A percentile compares a stretch with the other conserved stretches of the same genome.
Conservation (phyloP, 92 coral and sea anemone genomes). For the Porites evermanni region DNA sequence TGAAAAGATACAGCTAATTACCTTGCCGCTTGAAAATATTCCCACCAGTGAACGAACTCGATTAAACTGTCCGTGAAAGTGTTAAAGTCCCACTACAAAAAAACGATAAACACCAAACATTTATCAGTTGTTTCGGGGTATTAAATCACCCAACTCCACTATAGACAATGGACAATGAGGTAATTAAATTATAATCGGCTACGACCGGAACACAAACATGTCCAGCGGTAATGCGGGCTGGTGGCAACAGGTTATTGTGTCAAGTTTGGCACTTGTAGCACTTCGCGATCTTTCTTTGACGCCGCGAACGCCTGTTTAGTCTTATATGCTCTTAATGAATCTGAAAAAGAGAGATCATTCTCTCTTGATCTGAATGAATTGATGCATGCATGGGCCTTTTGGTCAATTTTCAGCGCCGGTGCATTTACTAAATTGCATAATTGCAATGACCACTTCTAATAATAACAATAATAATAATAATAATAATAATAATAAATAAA, state of each 20-base stretch:
- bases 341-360: too few species aligned
- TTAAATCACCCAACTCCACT: conserved; percentile 37
- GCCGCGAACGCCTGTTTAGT: too few species aligned
- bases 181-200: conserved; percentile 15
- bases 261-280: neutral
- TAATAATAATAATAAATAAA: too few species aligned
- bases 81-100: neutral
- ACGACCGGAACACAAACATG: neutral
- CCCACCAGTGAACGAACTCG: conserved; percentile 3
- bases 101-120: conserved; percentile 2
- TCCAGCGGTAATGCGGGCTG: conserved; percentile 26
- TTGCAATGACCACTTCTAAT: too few species aligned
- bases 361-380: too few species aligned
- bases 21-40: conserved; percentile 4
- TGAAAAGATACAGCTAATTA: neutral
- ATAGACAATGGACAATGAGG: conserved; percentile 52
- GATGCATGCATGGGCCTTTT: too few species aligned
- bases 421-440: too few species aligned
- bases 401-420: too few species aligned
- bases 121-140: neutral
- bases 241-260: conserved; percentile 29
- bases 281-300: neutral
- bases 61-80: neutral
- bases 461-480: too few species aligned
- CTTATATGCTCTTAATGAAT: neutral